Evolutionary conservation across 2,113 vertebrate genomes (phyloP), one percentile per base, ranked within the genome.

Genomic region (Malurus cyaneus): DNA sequence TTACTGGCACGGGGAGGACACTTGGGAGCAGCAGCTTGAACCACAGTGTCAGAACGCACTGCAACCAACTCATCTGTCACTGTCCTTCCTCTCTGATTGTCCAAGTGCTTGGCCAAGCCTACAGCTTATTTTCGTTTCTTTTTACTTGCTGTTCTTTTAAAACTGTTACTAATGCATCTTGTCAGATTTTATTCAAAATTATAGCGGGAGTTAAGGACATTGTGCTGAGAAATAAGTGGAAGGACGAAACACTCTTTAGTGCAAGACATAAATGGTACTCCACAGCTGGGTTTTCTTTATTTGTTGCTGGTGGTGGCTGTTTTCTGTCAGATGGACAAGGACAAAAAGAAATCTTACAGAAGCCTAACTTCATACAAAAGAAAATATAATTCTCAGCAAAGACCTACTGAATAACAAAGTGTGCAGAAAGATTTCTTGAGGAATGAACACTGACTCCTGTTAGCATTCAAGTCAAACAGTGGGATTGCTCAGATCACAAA

Each of bases 161-260:
- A 86, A 81, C 86, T 24, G 24, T 65, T 84, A 61, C 39, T 80
- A 94, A 74, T 74, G 26, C 34, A 73, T 73, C 31, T 81, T 88
- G 88, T 89, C 62, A 88, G 71, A 88, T 89, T 86, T 88, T 92
- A 53, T 74, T 72, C 46, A 72, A 34, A 53, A 91, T 90, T 79
- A 39, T 9, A 83, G 49, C 21, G 73, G 53, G 8, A 91, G 53
- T 62, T 94, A 62, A 88, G 84, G 60, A 42, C 25, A 52, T 3
- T 80, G 59, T 72, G 36, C 44, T 80, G 62, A 85, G 70, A 92
- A 87, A 14, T 28, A 92, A 79, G n/a, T 23, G 47, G 66, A 88
- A 80, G 53, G 57, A 83, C 19, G 46, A 86, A 93, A 92, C 10
- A 64, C 6, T 65, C 54, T 73, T 64, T 12, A 78, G 39, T 44